These are phyloP conservation scores for Rhinolophus sinicus DNA, from an alignment of 2,113 vertebrate genomes.

Conservation along the genomic window DNA sequence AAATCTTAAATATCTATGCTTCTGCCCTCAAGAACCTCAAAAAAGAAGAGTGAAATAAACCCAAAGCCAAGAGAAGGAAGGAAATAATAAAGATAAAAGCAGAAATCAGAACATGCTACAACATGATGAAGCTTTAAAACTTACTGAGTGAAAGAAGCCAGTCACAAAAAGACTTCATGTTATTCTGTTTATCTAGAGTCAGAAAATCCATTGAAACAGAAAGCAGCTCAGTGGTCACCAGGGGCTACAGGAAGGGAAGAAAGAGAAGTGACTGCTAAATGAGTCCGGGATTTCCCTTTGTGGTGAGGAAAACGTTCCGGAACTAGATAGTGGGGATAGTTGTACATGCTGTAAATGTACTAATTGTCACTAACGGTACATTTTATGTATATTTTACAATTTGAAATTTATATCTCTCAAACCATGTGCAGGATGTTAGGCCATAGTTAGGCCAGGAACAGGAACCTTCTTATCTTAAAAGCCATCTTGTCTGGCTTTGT, in stretches of 20 bases:
- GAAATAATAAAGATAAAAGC: not conserved
- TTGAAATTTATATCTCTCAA: not conserved
- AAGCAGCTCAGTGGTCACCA: not conserved
- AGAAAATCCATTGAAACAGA: not conserved
- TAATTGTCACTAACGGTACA: not conserved
- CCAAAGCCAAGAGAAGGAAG: slow-evolving; percentile 12
- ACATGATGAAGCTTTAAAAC: not conserved
- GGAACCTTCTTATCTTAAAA: no score
- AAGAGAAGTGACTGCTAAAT: not conserved
- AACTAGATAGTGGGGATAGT: not conserved
- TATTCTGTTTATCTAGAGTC: not conserved
- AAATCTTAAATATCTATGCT: not conserved
- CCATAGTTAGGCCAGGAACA: no score
- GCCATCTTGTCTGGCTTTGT: no score
- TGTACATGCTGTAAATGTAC: no score
- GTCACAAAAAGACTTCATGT: not conserved
- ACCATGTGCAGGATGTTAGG: not conserved
- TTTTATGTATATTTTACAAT: not conserved
- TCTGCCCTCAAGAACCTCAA: not conserved
- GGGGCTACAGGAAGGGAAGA: no score
- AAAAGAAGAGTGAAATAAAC: not conserved
- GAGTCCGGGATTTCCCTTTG: not conserved
- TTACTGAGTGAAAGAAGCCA: not conserved
- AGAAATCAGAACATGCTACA: not conserved
- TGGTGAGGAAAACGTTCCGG: not conserved